Evolutionary conservation across 1,140 invertebrate genomes (phyloP).

Genomic region (Holotrichia oblita): DNA sequence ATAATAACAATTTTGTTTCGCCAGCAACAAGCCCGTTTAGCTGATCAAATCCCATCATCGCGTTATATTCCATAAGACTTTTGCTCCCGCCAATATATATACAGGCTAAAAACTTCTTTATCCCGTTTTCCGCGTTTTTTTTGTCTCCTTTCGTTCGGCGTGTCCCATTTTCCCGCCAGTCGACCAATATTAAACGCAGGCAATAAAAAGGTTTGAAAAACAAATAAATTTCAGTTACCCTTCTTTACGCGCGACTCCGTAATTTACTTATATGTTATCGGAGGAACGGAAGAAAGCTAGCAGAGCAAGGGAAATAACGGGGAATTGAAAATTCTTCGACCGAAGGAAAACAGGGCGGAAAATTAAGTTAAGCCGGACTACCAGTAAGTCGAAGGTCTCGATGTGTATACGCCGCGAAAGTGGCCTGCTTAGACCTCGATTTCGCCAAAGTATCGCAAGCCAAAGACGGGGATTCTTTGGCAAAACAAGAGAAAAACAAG

Average conservation of each 20-base stretch:
- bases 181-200: neutral
- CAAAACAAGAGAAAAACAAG: too few relatives aligned
- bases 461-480: neutral
- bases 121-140: neutral
- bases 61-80: neutral
- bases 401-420: neutral
- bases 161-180: neutral
- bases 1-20: constrained; percentile 18
- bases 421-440: neutral
- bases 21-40: neutral
- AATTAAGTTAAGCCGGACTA: neutral
- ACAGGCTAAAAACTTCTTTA: neutral
- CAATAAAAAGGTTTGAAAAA: constrained; percentile 17
- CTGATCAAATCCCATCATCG: constrained; percentile 8
- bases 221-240: constrained; percentile 13
- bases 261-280: constrained; percentile 4
- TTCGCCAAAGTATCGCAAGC: neutral
- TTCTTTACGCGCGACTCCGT: neutral
- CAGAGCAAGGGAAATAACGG: neutral
- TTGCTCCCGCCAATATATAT: neutral
- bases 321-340: neutral
- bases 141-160: neutral
- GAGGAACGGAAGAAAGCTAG: neutral
- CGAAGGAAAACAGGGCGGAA: neutral
- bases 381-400: neutral